Evolutionary conservation across 1,140 invertebrate species (phyloP), one percentile per base, ranked within the genome.

Genomic region (Polypedilum pembai): DNA sequence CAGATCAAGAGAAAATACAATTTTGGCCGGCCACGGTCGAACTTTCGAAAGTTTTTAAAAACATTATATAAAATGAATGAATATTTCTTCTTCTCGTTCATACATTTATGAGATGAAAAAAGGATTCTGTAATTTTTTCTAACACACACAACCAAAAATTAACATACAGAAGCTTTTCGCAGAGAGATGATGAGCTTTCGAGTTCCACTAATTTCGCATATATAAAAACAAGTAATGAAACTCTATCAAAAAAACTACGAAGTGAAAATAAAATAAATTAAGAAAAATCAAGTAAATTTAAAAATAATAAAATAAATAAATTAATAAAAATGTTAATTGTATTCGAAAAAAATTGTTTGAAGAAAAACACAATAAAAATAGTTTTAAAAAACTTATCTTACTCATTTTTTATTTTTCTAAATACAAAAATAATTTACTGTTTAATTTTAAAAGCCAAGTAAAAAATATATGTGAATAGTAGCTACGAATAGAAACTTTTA

Each of bases 321-420:
- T 69, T 20, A 69, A 69, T 20, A 69, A 69, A 69, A 69, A 69
- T 69, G 65, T 69, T 69, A 69, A 69, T 69, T 69, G 65, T 69
- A 69, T 69, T 69, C 65, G 65, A 69, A 69, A 56, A 56, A 56
- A 56, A 56, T 69, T 69, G 65, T 69, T 69, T 69, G n/a, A 33
- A 18, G 65, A 69, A 69, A 69, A 69, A 69, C 17, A 69, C 65
- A 69, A 18, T 20, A 69, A 20, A 69, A 69, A 69, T 69, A 69
- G 65, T 69, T 69, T 69, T 69, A 69, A 69, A 69, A 69, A 69
- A 69, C 65, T 69, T 69, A 69, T 18, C 7, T 56, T 17, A 56
- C 7, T 17, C 10, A 15, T 56, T 12, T 8, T 56, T 56, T 56
- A 17, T 17, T 56, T 12, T 17, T 15, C 8, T 8, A 56, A 15